Conservation (phyloP, 2,888 invertebrate species). For the Hedychridium roseum region DNA sequence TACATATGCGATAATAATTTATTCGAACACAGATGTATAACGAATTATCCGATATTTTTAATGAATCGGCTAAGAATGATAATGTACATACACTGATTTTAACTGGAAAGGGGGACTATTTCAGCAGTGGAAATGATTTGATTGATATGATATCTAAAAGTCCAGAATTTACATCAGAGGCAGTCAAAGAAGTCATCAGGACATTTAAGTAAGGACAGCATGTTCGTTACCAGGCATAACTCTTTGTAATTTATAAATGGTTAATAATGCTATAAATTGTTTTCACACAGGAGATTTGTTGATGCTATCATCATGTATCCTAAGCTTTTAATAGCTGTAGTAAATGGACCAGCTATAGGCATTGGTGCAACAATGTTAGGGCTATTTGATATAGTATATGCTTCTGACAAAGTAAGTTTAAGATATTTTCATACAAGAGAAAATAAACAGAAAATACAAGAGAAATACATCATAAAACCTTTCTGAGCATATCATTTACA, state of each 20-base stretch:
- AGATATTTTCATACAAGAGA: slow-evolving; percentile 14
- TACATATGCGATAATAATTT: not conserved
- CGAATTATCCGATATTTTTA: slow-evolving; percentile 71
- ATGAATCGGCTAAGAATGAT: slow-evolving; percentile 74
- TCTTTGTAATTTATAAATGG: not conserved
- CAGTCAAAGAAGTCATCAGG: no score
- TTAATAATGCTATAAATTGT: slow-evolving; percentile 7
- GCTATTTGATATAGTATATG: slow-evolving; percentile 89
- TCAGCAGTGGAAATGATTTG: slow-evolving; percentile 86
- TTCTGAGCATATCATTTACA: not conserved
- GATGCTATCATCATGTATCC: slow-evolving; percentile 84
- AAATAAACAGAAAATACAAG: not conserved
- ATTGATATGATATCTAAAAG: no score
- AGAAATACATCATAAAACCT: not conserved
- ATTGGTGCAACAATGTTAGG: slow-evolving; percentile 85
- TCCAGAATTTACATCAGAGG: accelerated
- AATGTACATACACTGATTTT: slow-evolving; percentile 75
- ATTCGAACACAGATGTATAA: slow-evolving; percentile 70
- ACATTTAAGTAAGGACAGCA: no score
- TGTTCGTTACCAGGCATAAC: no score
- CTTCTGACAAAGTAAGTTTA: slow-evolving; percentile 75
- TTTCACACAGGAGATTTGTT: slow-evolving; percentile 71
- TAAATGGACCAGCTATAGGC: slow-evolving; percentile 96
- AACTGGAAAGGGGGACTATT: slow-evolving; percentile 83
- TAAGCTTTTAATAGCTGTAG: slow-evolving; percentile 85